Percentiles rank a stretch among this genome's conserved stretches.
phyloP scores from a whole-genome alignment of 2,797 vertebrate genomes.

The Leptatherina wallacei region DNA sequence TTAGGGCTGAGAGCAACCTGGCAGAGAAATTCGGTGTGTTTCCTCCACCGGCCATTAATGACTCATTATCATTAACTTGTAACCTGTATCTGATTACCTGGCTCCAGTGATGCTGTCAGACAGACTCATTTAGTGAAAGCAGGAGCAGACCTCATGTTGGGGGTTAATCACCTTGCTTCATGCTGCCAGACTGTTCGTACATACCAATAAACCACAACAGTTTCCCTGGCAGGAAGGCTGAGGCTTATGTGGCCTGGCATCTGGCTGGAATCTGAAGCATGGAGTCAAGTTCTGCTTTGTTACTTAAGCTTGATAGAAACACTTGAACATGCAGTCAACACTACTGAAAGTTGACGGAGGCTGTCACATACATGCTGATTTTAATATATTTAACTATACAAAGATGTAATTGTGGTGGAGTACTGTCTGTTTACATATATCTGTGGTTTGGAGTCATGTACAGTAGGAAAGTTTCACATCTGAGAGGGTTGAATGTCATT shows the following conservation, averaged over 20 bases:
- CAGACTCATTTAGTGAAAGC: slow-evolving; percentile 37
- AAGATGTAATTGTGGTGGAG: background rate
- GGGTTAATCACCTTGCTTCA: slow-evolving; percentile 49
- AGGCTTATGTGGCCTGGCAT: slow-evolving; percentile 41
- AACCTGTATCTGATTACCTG: slow-evolving; percentile 58
- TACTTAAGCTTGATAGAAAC: background rate
- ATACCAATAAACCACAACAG: slow-evolving; percentile 26
- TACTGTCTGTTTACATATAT: background rate
- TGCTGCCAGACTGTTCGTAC: slow-evolving; percentile 45
- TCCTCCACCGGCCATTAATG: slow-evolving; percentile 14
- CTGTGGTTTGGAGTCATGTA: background rate
- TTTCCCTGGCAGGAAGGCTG: slow-evolving; percentile 42
- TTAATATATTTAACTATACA: background rate
- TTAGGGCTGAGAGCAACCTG: slow-evolving; percentile 89
- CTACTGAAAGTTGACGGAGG: background rate
- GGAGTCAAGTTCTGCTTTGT: slow-evolving; percentile 42
- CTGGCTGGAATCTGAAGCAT: slow-evolving; percentile 15
- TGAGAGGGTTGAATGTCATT: background rate
- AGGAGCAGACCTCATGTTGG: slow-evolving; percentile 47
- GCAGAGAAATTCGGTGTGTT: slow-evolving; percentile 90
- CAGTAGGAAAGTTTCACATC: background rate
- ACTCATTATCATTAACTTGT: slow-evolving; percentile 44
- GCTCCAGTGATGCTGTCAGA: slow-evolving; percentile 44
- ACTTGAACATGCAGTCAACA: slow-evolving; percentile 8
- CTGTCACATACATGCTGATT: background rate